Base-by-base conservation (phyloP, 1,140 invertebrate species). In the Saccostrea echinata region DNA sequence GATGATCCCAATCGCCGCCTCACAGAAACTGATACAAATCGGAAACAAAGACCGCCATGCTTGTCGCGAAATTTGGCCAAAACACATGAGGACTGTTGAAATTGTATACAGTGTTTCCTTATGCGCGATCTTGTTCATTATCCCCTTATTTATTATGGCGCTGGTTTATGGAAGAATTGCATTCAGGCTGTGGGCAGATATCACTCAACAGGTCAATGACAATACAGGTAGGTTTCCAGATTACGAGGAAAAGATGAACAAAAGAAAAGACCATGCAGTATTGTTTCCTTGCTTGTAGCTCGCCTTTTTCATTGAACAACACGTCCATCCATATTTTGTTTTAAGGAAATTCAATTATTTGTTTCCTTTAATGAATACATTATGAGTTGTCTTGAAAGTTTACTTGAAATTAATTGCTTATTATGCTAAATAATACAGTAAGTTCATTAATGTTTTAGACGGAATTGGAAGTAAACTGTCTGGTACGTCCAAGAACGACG, bases 91-190 rank as follows among this genome's bases (percentile, higher is more conserved):
- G 9, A 27, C 71, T 11, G 61, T 90, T 84, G 97, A 97, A 91
- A 95, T 96, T 68, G 96, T 96, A 0, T 98, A 97, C 95, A 97
- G 97, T 93, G 94, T 98, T 4, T 96, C 97, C 84, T 94, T 98
- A 91, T 97, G 97, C 91, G 95, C 96, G 0, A 96, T 96, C 6
- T 94, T 98, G 1, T 89, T 98, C 1, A 95, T 97, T 0, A 92
- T 98, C 13, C 97, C 97, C 0, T 95, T 98, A 84, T 92, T 97
- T 57, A 96, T 98, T 85, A 97, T 98, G 96, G 96, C 96, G 1
- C 71, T 93, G 16, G 93, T 94, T 9, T 95, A 95, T 89, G 92
- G 92, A 11, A 86, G 90, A 11, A 97, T 98, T 80, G 96, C 95
- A 9, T 87, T 91, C 84, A 95, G 94, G 0, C 92, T 96, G 11